phyloP scores from a whole-genome alignment of 2,113 vertebrate genomes.

The Carettochelys insculpta region DNA sequence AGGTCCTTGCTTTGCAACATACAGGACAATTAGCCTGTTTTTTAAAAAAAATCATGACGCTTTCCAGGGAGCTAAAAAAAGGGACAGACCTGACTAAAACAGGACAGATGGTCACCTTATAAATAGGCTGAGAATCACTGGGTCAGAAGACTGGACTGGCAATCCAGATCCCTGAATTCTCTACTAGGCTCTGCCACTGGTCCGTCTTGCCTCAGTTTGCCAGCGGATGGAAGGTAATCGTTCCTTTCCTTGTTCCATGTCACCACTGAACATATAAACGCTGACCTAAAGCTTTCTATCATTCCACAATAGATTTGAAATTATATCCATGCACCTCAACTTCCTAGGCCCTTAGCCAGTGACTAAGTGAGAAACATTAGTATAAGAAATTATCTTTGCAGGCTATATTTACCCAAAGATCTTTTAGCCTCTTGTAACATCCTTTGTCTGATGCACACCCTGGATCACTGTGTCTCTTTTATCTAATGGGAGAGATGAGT shows the following conservation, averaged over 20 bases:
- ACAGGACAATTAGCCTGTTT: no score
- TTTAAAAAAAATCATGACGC: no score
- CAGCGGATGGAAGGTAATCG: constrained; percentile 45
- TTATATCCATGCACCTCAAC: no score
- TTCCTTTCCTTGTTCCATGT: constrained; percentile 40
- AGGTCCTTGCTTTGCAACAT: no score
- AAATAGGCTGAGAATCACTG: no score
- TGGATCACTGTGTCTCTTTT: not conserved
- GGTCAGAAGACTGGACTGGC: not conserved
- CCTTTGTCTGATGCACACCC: constrained; percentile 26
- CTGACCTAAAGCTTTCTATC: no score
- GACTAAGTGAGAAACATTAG: not conserved
- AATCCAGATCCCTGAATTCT: not conserved
- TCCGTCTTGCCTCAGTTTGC: constrained; percentile 46
- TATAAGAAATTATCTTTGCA: constrained; percentile 12
- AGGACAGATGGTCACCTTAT: no score
- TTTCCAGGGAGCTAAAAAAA: no score
- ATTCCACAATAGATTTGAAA: no score
- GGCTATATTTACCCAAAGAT: constrained; percentile 37
- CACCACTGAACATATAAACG: no score
- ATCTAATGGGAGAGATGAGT: constrained; percentile 40
- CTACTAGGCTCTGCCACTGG: constrained; percentile 38
- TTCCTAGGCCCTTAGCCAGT: constrained; percentile 3
- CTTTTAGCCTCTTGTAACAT: constrained; percentile 36
- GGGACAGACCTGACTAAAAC: no score